Percentiles rank a stretch among this genome's conserved stretches.
phyloP scores from a whole-genome alignment of 2,888 invertebrate genomes.

The Cantharis lateralis region DNA sequence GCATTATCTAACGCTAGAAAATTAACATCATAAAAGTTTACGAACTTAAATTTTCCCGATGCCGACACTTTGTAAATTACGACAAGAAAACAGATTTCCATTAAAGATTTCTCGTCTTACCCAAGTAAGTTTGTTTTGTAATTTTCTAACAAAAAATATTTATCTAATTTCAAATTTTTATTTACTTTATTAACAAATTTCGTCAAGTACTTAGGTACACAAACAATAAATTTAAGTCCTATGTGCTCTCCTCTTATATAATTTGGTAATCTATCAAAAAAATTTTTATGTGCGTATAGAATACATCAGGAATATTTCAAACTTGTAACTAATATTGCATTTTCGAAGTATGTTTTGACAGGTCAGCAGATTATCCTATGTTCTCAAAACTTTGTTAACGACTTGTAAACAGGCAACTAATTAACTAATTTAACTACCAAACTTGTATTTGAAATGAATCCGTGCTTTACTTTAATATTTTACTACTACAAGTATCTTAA shows the following conservation, averaged over 20 bases:
- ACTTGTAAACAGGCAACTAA: conserved; percentile 47
- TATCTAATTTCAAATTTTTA: not conserved
- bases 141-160: not conserved
- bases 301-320: not conserved
- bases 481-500: not conserved
- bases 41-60: not conserved
- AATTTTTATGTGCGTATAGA: not conserved
- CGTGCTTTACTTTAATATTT: conserved; percentile 16
- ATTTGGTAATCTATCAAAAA: not conserved
- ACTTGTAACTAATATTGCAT: conserved; percentile 25
- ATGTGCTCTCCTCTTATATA: not conserved
- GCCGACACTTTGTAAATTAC: not conserved
- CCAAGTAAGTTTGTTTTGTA: not conserved
- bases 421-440: conserved; percentile 41
- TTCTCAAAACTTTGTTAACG: conserved; percentile 38
- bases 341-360: conserved; percentile 21
- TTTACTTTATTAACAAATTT: not conserved
- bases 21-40: not conserved
- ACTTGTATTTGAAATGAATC: conserved; percentile 18
- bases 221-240: not conserved
- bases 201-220: not conserved
- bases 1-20: not conserved
- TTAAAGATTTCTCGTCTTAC: not conserved
- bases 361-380: conserved; percentile 24
- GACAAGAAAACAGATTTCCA: not conserved